Conservation (phyloP, 1,140 invertebrate genomes). For the Telenomus remus region DNA sequence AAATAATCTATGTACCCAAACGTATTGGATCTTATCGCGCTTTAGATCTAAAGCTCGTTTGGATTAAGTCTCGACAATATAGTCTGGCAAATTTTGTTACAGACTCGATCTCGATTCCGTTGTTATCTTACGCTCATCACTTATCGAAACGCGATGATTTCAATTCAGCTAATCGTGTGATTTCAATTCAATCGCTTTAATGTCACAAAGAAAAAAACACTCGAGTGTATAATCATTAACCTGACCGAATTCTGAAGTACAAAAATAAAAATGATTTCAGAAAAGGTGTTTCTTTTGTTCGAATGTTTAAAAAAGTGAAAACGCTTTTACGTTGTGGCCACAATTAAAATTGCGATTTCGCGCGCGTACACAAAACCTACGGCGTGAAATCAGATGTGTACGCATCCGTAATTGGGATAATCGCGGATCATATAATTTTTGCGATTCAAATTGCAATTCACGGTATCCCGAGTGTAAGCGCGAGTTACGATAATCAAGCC, state of each 20-base stretch:
- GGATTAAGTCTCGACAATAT: conserved; percentile 20
- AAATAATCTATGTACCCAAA: conserved; percentile 20
- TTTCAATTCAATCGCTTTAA: no score
- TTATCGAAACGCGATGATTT: conserved; percentile 10
- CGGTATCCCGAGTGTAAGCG: background rate
- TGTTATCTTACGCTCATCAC: conserved; percentile 10
- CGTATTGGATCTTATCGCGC: conserved; percentile 28
- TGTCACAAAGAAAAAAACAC: no score
- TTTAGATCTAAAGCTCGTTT: conserved; percentile 25
- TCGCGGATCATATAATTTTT: conserved; percentile 14
- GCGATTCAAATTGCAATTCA: background rate
- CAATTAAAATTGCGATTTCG: background rate
- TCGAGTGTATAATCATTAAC: no score
- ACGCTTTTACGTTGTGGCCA: background rate
- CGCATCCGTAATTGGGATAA: conserved; percentile 26
- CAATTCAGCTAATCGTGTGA: background rate
- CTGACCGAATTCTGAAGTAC: no score
- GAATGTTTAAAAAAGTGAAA: no score
- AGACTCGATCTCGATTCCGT: conserved; percentile 17
- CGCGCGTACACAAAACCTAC: background rate
- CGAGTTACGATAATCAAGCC: conserved; percentile 21
- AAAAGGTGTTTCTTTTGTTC: no score
- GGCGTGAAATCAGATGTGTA: conserved; percentile 14
- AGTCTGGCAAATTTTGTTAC: conserved; percentile 21
- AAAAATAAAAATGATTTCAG: no score